Evolutionary conservation across 30 jellyfish, hydroid and myxozoan species (phyloP).

Genomic region (Pseudorhiza aurosa): DNA sequence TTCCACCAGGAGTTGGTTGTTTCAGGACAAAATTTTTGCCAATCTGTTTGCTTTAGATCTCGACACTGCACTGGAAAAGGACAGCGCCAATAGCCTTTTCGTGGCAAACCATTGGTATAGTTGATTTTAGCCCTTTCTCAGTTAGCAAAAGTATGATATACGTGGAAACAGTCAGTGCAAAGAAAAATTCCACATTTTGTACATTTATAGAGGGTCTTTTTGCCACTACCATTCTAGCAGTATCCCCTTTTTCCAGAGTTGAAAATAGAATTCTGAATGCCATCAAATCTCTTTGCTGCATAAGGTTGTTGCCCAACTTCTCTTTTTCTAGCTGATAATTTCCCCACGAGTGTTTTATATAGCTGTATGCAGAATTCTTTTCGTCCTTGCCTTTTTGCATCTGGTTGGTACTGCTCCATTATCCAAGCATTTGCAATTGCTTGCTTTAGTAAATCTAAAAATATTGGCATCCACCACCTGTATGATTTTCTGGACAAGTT

Average conservation of each 20-base stretch:
- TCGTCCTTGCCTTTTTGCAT: slow-evolving; percentile 15
- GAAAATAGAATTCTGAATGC: neutral
- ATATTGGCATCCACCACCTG: slow-evolving; percentile 44
- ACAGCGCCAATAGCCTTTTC: no score
- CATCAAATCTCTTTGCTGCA: slow-evolving; percentile 21
- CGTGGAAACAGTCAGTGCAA: slow-evolving; percentile 1
- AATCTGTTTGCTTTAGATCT: no score
- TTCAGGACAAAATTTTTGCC: no score
- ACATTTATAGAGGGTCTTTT: neutral
- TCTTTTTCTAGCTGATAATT: slow-evolving; percentile 15
- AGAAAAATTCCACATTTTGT: slow-evolving; percentile 5
- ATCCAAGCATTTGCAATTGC: slow-evolving; percentile 47
- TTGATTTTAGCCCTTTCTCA: no score
- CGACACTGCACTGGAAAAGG: no score
- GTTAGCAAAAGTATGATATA: slow-evolving; percentile 1
- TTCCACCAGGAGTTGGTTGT: no score
- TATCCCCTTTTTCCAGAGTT: neutral
- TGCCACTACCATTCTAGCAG: slow-evolving; percentile 1
- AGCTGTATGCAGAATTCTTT: slow-evolving; percentile 17
- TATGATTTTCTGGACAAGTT: slow-evolving; percentile 28
- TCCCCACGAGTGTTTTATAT: neutral
- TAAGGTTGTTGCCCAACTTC: slow-evolving; percentile 14
- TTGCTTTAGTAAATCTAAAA: slow-evolving; percentile 26
- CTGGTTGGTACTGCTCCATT: slow-evolving; percentile 28
- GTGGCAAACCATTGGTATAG: no score